These are phyloP conservation scores for Pseudorasbora parva DNA, from an alignment of 2,113 vertebrate species.

Conservation along the genomic window DNA sequence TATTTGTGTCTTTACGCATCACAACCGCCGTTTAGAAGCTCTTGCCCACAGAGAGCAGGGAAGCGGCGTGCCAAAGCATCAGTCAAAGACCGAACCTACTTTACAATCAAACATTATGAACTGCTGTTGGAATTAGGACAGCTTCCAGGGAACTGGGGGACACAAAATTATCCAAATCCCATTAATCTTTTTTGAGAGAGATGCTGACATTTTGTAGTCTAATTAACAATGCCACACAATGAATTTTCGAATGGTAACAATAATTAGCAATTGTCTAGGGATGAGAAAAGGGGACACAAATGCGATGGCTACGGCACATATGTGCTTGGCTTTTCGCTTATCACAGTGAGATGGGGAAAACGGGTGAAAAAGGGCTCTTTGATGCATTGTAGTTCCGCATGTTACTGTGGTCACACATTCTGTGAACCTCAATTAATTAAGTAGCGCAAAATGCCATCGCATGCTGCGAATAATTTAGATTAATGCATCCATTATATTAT, in stretches of 20 bases:
- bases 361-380: slow-evolving; percentile 46
- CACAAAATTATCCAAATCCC: slow-evolving; percentile 75
- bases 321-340: slow-evolving; percentile 42
- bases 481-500: slow-evolving; percentile 73
- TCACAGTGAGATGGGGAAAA: slow-evolving; percentile 58
- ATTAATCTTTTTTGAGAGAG: slow-evolving; percentile 75
- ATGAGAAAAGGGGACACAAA: slow-evolving; percentile 57
- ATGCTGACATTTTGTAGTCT: slow-evolving; percentile 78
- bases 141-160: slow-evolving; percentile 65
- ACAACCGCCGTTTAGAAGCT: slow-evolving; percentile 70
- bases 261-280: slow-evolving; percentile 72
- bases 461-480: slow-evolving; percentile 72
- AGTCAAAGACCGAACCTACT: slow-evolving; percentile 66
- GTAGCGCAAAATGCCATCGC: slow-evolving; percentile 66
- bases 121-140: slow-evolving; percentile 66
- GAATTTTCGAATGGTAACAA: slow-evolving; percentile 72
- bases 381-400: slow-evolving; percentile 59
- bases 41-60: slow-evolving; percentile 59
- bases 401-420: slow-evolving; percentile 63
- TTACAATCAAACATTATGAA: slow-evolving; percentile 68
- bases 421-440: slow-evolving; percentile 71
- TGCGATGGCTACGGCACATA: slow-evolving; percentile 55
- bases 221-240: slow-evolving; percentile 76
- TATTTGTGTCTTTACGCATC: slow-evolving; percentile 69
- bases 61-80: slow-evolving; percentile 42